phyloP scores from a whole-genome alignment of 2,888 invertebrate species.

The Oscheius myriophilus region DNA sequence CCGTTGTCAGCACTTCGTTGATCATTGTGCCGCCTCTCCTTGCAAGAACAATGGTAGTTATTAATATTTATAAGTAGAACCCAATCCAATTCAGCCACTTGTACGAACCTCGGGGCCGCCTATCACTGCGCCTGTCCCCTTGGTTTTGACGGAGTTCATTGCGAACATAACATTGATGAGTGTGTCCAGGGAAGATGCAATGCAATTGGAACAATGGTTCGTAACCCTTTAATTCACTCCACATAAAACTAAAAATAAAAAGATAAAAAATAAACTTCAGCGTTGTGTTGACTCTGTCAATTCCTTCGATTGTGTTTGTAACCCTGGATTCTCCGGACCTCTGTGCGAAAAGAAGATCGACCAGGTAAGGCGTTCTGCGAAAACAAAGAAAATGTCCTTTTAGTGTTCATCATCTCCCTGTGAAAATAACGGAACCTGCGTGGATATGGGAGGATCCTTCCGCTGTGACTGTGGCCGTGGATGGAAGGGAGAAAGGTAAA shows the following conservation, averaged over 20 bases:
- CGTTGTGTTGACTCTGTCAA: slow-evolving; percentile 83
- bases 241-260: too few species aligned
- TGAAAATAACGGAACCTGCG: slow-evolving; percentile 78
- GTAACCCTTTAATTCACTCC: not conserved
- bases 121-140: slow-evolving; percentile 92
- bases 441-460: slow-evolving; percentile 79
- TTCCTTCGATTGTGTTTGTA: slow-evolving; percentile 82
- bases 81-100: slow-evolving; percentile 52
- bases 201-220: slow-evolving; percentile 35
- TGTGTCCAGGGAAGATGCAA: slow-evolving; percentile 76
- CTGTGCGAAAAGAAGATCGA: slow-evolving; percentile 79
- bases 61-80: not conserved
- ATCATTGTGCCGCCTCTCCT: slow-evolving; percentile 84
- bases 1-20: slow-evolving; percentile 85
- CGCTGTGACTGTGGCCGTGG: slow-evolving; percentile 84
- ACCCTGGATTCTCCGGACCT: slow-evolving; percentile 86
- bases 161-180: slow-evolving; percentile 91
- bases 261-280: slow-evolving; percentile 72
- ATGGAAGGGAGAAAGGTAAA: slow-evolving; percentile 62
- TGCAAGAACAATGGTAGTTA: slow-evolving; percentile 64
- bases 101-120: slow-evolving; percentile 86
- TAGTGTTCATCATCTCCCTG: slow-evolving; percentile 87
- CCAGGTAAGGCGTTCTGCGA: slow-evolving; percentile 32
- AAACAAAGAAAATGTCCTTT: slow-evolving; percentile 3
- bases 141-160: slow-evolving; percentile 86